Evolutionary conservation across 2,888 invertebrate genomes (phyloP).

Genomic region (Drosophila testacea): DNA sequence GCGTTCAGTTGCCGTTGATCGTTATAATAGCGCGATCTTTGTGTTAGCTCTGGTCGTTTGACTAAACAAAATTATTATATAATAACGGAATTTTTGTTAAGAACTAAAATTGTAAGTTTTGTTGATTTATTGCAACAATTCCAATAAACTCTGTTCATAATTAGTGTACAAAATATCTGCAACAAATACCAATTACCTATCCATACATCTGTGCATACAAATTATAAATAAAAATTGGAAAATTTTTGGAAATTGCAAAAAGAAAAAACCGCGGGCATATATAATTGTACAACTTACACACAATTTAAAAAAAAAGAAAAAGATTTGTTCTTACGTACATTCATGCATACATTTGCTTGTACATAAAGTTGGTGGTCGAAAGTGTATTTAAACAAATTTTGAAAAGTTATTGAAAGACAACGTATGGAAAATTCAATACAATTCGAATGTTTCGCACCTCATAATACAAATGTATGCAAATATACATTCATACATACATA

Average conservation of each 20-base stretch:
- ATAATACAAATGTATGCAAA: conserved; percentile 17
- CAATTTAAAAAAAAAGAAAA: background rate
- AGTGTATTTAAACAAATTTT: conserved; percentile 45
- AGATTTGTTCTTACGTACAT: conserved; percentile 7
- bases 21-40: conserved; percentile 86
- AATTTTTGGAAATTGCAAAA: conserved; percentile 10
- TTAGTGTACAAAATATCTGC: conserved; percentile 39
- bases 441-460: conserved; percentile 17
- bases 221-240: conserved; percentile 24
- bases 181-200: conserved; percentile 35
- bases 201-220: conserved; percentile 44
- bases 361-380: conserved; percentile 54
- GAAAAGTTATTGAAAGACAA: conserved; percentile 21
- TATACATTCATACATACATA: conserved; percentile 5
- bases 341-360: background rate
- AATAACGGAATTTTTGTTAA: conserved; percentile 77
- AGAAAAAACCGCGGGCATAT: conserved; percentile 29
- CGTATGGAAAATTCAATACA: conserved; percentile 12
- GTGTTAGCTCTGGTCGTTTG: conserved; percentile 82
- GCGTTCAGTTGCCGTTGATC: conserved; percentile 86
- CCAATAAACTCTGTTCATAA: conserved; percentile 41
- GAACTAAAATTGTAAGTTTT: conserved; percentile 74
- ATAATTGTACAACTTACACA: conserved; percentile 19
- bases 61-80: conserved; percentile 80
- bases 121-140: conserved; percentile 69